Conservation (phyloP, 2,797 vertebrate genomes). For the Arrhamphus sclerolepis region DNA sequence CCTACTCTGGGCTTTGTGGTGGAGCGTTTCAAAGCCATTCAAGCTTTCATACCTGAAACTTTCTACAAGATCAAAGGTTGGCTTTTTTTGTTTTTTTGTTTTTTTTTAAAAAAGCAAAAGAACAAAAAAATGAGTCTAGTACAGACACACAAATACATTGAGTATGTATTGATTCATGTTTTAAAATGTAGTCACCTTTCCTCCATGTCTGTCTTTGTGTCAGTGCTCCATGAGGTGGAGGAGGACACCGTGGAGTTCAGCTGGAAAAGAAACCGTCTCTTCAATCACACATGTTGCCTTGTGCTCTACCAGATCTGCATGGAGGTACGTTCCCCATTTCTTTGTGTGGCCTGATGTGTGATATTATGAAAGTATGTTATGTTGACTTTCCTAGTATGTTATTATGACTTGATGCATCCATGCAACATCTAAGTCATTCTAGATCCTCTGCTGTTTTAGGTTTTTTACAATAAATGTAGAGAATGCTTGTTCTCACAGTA, state of each 20-base stretch:
- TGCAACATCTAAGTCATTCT: no score
- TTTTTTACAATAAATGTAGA: no score
- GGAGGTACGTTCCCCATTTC: conserved; percentile 84
- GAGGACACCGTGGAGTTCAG: conserved; percentile 89
- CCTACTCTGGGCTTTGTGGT: conserved; percentile 97
- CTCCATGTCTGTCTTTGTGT: conserved; percentile 12
- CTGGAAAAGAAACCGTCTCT: conserved; percentile 97
- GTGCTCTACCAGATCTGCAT: conserved; percentile 98
- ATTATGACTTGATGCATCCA: no score
- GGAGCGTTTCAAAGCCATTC: conserved; percentile 97
- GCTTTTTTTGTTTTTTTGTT: no score
- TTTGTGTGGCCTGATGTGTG: background rate
- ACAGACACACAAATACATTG: background rate
- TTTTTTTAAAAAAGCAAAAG: no score
- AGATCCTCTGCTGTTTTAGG: no score
- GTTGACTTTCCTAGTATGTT: no score
- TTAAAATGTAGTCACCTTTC: background rate
- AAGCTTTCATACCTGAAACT: conserved; percentile 93
- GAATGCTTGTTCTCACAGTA: no score
- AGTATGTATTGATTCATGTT: background rate
- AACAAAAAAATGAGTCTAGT: background rate
- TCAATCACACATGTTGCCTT: conserved; percentile 94
- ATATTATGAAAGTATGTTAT: no score
- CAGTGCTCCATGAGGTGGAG: conserved; percentile 89
- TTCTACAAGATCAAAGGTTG: conserved; percentile 98